Percentiles rank a stretch among this genome's conserved stretches.
These are phyloP conservation scores for Pipa parva DNA, from an alignment of 2,113 vertebrate genomes.

Conservation along the genomic window DNA sequence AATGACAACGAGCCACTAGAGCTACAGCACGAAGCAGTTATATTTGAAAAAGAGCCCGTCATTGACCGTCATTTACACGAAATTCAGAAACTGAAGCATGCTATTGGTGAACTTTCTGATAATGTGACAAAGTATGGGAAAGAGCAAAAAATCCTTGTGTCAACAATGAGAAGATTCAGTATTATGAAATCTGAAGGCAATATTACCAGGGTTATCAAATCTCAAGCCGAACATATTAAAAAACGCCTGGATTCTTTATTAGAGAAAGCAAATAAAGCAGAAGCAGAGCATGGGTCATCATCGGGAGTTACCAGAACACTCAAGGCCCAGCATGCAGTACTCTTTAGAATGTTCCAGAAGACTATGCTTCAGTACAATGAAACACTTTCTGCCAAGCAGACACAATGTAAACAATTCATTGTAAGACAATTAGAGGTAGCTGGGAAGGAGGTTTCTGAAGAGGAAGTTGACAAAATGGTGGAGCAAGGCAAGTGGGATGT, in stretches of 20 bases:
- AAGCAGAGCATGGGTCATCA: conserved; percentile 62
- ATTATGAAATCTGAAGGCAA: conserved; percentile 88
- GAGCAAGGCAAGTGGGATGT: conserved; percentile 89
- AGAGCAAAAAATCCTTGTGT: conserved; percentile 79
- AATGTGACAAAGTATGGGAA: conserved; percentile 79
- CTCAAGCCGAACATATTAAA: conserved; percentile 75
- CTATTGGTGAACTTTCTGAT: conserved; percentile 69
- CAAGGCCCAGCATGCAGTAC: conserved; percentile 67
- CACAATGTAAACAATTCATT: conserved; percentile 86
- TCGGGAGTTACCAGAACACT: conserved; percentile 75
- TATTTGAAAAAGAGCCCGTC: conserved; percentile 84
- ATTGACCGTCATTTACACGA: conserved; percentile 78
- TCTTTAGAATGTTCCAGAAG: conserved; percentile 71
- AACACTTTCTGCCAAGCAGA: conserved; percentile 78
- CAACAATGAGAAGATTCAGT: conserved; percentile 88
- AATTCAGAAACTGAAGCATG: conserved; percentile 75
- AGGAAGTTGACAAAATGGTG: conserved; percentile 85
- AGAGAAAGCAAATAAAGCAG: conserved; percentile 68
- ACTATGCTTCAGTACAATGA: conserved; percentile 82
- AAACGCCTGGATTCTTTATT: conserved; percentile 70
- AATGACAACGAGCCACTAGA: conserved; percentile 56
- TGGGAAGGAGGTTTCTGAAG: conserved; percentile 78
- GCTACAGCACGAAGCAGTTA: conserved; percentile 73
- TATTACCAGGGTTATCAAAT: conserved; percentile 77
- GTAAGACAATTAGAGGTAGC: conserved; percentile 85